Conservation (phyloP, 1,140 invertebrate species). For the Calephelis virginiensis region DNA sequence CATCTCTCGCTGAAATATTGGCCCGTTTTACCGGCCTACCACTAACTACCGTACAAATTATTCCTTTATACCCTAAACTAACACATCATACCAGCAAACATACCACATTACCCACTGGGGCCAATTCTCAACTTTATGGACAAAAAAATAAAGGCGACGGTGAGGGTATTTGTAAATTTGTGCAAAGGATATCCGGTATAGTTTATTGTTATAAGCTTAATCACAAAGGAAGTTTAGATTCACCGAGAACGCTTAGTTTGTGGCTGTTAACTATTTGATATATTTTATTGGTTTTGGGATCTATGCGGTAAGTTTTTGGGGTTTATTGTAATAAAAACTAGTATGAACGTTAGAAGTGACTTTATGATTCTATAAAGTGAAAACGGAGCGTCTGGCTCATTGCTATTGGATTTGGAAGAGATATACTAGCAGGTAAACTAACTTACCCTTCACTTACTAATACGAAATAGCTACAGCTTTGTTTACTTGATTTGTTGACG, state of each 20-base stretch:
- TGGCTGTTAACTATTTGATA: conserved; percentile 10
- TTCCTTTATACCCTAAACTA: conserved; percentile 52
- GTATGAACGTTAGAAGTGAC: no score
- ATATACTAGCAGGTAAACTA: no score
- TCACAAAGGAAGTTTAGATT: conserved; percentile 50
- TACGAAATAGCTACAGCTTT: no score
- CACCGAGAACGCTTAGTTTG: conserved; percentile 25
- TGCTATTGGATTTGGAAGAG: no score
- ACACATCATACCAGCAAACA: conserved; percentile 42
- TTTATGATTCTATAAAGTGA: no score
- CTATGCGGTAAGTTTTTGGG: conserved; percentile 4
- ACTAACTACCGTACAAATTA: conserved; percentile 60
- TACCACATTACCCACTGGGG: not conserved
- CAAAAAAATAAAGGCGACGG: conserved; percentile 18
- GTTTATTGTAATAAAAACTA: no score
- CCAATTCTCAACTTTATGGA: conserved; percentile 27
- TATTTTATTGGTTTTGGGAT: conserved; percentile 19
- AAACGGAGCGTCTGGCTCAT: no score
- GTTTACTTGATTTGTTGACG: no score
- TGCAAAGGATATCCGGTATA: conserved; percentile 40
- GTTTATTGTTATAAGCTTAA: conserved; percentile 63
- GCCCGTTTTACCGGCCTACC: conserved; percentile 39
- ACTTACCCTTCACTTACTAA: no score
- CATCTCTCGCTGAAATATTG: conserved; percentile 45
- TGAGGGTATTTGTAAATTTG: conserved; percentile 19